These are phyloP conservation scores for Tetragonula clypearis DNA, from an alignment of 1,140 invertebrate genomes.

Conservation along the genomic window DNA sequence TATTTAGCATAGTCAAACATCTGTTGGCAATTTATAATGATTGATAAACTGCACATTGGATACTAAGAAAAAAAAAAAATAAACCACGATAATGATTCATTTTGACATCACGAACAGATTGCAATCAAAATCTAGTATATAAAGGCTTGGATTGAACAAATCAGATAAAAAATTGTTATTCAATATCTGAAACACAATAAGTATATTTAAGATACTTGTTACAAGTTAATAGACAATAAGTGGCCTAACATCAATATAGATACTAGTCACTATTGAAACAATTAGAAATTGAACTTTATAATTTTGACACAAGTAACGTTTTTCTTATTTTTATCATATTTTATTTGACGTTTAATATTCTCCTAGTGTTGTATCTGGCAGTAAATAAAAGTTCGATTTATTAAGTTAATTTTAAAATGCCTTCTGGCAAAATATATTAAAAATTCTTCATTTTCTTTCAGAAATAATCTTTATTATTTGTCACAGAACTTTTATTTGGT, in stretches of 20 bases:
- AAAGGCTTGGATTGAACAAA: constrained; percentile 6
- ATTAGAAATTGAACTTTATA: too few species aligned
- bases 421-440: too few species aligned
- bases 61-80: background rate
- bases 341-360: background rate
- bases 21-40: background rate
- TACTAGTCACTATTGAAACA: background rate
- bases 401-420: too few species aligned
- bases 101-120: background rate
- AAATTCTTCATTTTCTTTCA: background rate
- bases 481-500: background rate
- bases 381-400: too few species aligned
- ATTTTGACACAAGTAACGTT: background rate
- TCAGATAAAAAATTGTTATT: background rate
- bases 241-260: background rate
- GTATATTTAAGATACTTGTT: background rate
- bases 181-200: background rate
- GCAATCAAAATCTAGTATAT: background rate
- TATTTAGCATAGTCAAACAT: background rate
- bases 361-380: too few species aligned
- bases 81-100: background rate
- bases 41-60: background rate
- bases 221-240: background rate
- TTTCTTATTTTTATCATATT: background rate
- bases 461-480: background rate